A percentile compares a stretch with the other conserved stretches of the same genome.
phyloP scores from a whole-genome alignment of 2,113 vertebrate genomes.

The Rhea pennata region DNA sequence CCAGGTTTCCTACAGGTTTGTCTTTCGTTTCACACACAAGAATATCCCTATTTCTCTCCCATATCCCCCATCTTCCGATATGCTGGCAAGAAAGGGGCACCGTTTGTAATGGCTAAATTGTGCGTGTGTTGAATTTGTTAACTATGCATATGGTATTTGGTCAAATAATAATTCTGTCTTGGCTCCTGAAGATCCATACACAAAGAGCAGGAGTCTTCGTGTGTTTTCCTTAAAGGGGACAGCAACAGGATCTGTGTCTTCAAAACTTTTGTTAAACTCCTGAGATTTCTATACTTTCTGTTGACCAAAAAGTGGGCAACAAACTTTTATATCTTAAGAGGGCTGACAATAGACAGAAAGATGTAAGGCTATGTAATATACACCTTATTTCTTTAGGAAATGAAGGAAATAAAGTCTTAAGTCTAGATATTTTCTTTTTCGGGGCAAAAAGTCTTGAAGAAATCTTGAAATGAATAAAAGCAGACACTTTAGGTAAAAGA shows the following conservation, averaged over 20 bases:
- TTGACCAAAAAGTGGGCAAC: background rate
- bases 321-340: background rate
- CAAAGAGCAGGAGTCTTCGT: background rate
- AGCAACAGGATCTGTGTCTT: background rate
- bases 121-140: background rate
- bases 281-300: background rate
- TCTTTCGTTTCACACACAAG: background rate
- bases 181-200: background rate
- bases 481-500: background rate
- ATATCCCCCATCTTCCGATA: background rate
- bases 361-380: background rate
- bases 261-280: background rate
- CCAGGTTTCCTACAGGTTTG: background rate
- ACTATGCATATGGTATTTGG: background rate
- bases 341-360: background rate
- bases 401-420: background rate
- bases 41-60: background rate
- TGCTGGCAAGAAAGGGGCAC: background rate
- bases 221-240: background rate
- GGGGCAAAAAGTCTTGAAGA: background rate
- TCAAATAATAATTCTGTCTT: background rate
- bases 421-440: background rate
- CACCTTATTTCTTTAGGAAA: background rate
- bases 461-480: background rate
- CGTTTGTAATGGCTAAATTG: background rate